Base-by-base conservation (phyloP, 2,113 vertebrate species). In the Stictonetta naevosa region DNA sequence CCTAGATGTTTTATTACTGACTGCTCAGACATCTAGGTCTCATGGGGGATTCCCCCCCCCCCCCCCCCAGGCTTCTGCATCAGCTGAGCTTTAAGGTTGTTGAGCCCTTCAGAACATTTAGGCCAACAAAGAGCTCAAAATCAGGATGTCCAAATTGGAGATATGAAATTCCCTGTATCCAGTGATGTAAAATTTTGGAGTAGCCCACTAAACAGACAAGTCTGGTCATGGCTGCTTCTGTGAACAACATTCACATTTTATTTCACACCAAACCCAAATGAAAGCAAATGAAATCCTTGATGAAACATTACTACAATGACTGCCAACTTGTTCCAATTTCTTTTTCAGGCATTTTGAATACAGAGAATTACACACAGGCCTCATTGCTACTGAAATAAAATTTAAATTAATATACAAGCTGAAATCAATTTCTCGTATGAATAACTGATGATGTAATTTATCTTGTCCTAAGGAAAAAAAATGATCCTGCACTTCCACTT, bases 311-410 rank as follows among this genome's bases (percentile, higher is more conserved):
- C 52, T 71, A 67, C 21, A 14, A 7, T 58, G 75, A 83, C 58
- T 79, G 68, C 11, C 60, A 90, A 66, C 52, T 74, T 74, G 76
- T 50, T 96, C 83, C 63, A 67, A 91, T 95, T 97, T 96, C 64
- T 92, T 93, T 96, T 78, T 95, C 79, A 95, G 86, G 86, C 78
- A 94, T 95, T 97, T 94, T 96, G 79, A 93, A 94, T 67, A 71
- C 60, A 96, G 86, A 96, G 91, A 95, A 95, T 96, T 93, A 95
- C 84, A 97, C 78, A 60, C 23, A 46, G 36, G 90, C 83, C 79
- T 96, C 95, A 96, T 67, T 77, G 56, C 75, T 83, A 87, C 79
- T 77, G 74, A 97, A 94, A 95, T 89, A 82, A 88, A 96, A 95
- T 67, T 89, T 86, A 60, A 97, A 92, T 48, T 81, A 95, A 88